Percentiles rank a stretch among this genome's conserved stretches.
Conservation (phyloP, 1,140 invertebrate species). For the Bombus ignitus region DNA sequence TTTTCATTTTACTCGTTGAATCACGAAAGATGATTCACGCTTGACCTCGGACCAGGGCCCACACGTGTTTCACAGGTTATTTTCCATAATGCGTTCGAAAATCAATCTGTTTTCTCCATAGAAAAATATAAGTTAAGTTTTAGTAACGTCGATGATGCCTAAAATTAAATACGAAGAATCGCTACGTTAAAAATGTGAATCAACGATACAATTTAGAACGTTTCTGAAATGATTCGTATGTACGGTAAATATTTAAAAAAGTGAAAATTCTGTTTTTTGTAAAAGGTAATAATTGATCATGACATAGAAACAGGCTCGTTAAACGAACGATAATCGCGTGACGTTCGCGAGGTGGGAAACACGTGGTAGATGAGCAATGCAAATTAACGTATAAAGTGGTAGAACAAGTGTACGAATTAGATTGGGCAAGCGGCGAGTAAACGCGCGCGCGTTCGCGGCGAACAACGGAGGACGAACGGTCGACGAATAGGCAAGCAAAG, state of each 20-base stretch:
- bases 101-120: background rate
- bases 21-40: background rate
- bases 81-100: background rate
- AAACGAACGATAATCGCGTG: background rate
- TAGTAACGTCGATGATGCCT: background rate
- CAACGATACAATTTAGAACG: background rate
- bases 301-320: background rate
- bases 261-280: background rate
- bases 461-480: background rate
- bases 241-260: too few species aligned
- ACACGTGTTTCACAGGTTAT: background rate
- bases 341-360: too few species aligned
- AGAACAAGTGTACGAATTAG: background rate
- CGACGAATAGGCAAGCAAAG: constrained; percentile 18
- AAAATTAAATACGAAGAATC: background rate
- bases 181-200: background rate
- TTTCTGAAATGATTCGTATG: background rate
- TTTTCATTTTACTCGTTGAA: background rate
- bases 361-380: background rate
- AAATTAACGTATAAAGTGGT: background rate
- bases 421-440: background rate
- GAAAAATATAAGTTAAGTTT: background rate
- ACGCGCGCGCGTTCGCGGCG: background rate
- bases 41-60: background rate
- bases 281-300: background rate